These are phyloP conservation scores for Cricetomys ansorgei DNA, from an alignment of 2,113 vertebrate genomes.

Conservation along the genomic window DNA sequence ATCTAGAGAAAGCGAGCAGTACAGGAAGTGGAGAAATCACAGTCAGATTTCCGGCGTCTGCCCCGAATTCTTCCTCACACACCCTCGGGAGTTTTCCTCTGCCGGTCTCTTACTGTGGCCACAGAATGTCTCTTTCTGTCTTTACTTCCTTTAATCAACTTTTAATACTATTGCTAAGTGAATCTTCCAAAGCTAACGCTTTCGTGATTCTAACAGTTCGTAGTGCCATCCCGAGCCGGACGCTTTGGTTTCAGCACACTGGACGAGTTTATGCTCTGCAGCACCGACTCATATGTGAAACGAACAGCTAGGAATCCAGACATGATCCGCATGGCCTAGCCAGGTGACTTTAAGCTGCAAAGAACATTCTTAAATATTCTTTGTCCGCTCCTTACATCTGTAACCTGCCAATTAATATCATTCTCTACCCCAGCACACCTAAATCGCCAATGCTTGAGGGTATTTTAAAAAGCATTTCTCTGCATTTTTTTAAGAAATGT, in stretches of 20 bases:
- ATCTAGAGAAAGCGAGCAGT: neutral
- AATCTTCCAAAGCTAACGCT: neutral
- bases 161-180: neutral
- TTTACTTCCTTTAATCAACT: neutral
- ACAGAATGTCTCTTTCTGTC: neutral
- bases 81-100: neutral
- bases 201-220: neutral
- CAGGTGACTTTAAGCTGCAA: neutral
- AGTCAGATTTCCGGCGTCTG: neutral
- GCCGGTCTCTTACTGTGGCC: neutral
- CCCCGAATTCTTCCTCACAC: neutral
- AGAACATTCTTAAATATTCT: neutral
- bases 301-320: neutral
- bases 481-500: slow-evolving; percentile 17
- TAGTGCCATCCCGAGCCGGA: neutral
- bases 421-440: neutral
- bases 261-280: no score
- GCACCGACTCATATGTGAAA: neutral
- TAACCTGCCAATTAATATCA: neutral
- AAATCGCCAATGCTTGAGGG: neutral
- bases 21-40: neutral
- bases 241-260: neutral
- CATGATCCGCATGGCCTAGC: neutral
- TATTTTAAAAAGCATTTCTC: slow-evolving; percentile 13
- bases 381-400: neutral